These are phyloP conservation scores for Sciurus vulgaris DNA, from an alignment of 2,797 vertebrate genomes.

Conservation along the genomic window DNA sequence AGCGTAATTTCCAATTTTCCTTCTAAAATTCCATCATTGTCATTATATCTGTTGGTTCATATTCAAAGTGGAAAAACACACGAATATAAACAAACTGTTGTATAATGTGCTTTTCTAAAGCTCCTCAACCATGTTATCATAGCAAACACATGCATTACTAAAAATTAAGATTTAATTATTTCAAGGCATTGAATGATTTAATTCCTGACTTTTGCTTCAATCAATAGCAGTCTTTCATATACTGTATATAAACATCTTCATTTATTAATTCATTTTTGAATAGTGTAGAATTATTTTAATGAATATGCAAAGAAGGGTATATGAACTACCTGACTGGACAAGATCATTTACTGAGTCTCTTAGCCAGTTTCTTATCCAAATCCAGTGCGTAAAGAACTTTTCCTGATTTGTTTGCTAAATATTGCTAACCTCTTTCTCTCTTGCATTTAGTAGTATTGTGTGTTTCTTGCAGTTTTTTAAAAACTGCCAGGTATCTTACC, in stretches of 20 bases:
- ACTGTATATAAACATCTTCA: background rate
- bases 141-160: background rate
- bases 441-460: background rate
- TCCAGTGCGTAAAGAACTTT: background rate
- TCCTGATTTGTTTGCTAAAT: background rate
- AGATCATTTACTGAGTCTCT: background rate
- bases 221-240: background rate
- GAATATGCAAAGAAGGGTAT: background rate
- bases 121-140: background rate
- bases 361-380: background rate
- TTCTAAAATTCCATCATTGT: background rate
- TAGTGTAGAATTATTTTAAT: background rate
- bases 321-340: background rate
- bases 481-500: background rate
- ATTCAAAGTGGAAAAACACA: background rate
- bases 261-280: background rate
- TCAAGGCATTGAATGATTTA: background rate
- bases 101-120: background rate
- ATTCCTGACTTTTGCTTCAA: background rate
- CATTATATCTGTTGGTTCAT: background rate
- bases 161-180: background rate
- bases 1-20: background rate
- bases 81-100: background rate
- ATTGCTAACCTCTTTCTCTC: background rate
- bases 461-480: too few species aligned